phyloP scores from a whole-genome alignment of 2,797 vertebrate genomes.

The Bovichtus diacanthus region DNA sequence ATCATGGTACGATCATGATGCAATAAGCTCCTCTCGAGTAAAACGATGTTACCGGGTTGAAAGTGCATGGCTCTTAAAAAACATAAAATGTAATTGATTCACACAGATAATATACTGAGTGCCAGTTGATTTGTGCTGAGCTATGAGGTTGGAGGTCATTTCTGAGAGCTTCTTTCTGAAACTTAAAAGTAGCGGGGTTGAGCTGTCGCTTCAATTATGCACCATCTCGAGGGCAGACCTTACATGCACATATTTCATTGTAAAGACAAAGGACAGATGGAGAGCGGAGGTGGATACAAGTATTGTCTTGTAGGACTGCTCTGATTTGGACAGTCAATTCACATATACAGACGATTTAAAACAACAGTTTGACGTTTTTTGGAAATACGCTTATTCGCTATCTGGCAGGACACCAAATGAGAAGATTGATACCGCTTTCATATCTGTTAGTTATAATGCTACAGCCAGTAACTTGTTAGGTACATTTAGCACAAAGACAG shows the following conservation, averaged over 20 bases:
- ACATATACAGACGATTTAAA: background rate
- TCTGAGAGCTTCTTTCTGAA: slow-evolving; percentile 10
- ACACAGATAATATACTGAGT: slow-evolving; percentile 15
- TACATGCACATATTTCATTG: background rate
- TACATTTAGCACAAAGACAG: background rate
- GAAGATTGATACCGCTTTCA: background rate
- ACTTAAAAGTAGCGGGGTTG: background rate
- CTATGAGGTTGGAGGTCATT: slow-evolving; percentile 28
- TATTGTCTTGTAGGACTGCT: background rate
- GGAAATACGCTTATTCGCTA: background rate
- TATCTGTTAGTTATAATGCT: background rate
- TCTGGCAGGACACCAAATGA: background rate
- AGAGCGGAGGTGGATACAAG: background rate
- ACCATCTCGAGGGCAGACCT: background rate
- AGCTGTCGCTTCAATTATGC: background rate
- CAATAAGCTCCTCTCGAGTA: slow-evolving; percentile 12
- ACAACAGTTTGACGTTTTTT: background rate
- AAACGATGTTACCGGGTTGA: slow-evolving; percentile 34
- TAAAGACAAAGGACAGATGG: background rate
- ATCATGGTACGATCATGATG: slow-evolving; percentile 49
- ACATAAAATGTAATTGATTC: slow-evolving; percentile 53
- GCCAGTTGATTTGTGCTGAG: slow-evolving; percentile 18
- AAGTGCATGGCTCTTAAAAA: slow-evolving; percentile 36
- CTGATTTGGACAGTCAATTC: too few relatives aligned
- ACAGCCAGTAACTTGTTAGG: background rate